These are phyloP conservation scores for Zapus hudsonius DNA, from an alignment of 2,113 vertebrate species.

Conservation along the genomic window DNA sequence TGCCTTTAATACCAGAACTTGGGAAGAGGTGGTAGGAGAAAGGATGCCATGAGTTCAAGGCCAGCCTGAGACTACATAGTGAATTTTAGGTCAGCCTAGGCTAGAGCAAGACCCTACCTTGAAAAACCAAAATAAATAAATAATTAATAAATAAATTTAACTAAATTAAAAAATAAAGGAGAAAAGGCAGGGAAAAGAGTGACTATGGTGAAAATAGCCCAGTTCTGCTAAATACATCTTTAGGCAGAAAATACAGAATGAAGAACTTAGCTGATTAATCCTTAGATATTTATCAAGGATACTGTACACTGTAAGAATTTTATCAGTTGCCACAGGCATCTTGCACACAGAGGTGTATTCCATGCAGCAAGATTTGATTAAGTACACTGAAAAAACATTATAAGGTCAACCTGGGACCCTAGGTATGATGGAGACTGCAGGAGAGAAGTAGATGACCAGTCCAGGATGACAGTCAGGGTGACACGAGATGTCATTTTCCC, in stretches of 20 bases:
- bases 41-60: no score
- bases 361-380: conserved; percentile 5
- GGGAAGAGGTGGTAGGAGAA: no score
- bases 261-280: neutral
- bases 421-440: neutral
- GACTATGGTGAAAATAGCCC: neutral
- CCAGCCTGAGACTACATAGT: no score
- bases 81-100: no score
- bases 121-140: no score
- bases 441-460: neutral
- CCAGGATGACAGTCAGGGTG: neutral
- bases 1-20: no score
- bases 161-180: no score
- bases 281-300: conserved; percentile 36
- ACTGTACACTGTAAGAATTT: neutral
- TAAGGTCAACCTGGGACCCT: neutral
- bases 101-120: no score
- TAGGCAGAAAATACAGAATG: neutral
- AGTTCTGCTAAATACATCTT: neutral
- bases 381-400: conserved; percentile 5
- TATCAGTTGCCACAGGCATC: neutral
- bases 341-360: neutral
- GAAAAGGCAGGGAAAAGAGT: no score
- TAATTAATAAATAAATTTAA: no score
- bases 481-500: neutral